Conservation (phyloP, 2,888 invertebrate genomes). For the Drosophila neonasuta region DNA sequence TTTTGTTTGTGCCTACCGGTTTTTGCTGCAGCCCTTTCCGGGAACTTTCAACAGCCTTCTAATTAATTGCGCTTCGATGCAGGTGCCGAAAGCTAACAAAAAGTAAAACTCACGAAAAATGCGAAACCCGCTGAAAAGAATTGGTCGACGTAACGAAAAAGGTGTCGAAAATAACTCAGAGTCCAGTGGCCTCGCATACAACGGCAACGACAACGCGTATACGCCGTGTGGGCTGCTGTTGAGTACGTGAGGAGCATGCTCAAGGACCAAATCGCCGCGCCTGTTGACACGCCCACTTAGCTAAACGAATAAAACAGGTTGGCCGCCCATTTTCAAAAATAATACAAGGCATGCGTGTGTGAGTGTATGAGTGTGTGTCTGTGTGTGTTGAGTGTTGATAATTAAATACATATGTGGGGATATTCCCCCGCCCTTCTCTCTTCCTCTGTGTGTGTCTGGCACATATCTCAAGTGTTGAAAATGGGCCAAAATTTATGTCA, state of each 20-base stretch:
- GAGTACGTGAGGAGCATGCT: constrained; percentile 62
- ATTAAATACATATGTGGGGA: constrained; percentile 35
- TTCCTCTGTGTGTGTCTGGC: constrained; percentile 28
- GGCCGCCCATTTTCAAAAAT: constrained; percentile 43
- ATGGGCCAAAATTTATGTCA: constrained; percentile 57
- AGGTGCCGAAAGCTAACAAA: constrained; percentile 49
- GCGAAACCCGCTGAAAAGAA: constrained; percentile 27
- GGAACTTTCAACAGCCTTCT: constrained; percentile 54
- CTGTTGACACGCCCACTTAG: constrained; percentile 57
- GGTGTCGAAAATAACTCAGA: constrained; percentile 47
- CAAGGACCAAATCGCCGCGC: constrained; percentile 17
- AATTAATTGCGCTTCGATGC: constrained; percentile 65
- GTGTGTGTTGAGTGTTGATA: constrained; percentile 35
- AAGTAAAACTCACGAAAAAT: background rate
- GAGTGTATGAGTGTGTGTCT: background rate
- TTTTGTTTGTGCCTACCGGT: constrained; percentile 19
- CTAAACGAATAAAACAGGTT: constrained; percentile 52
- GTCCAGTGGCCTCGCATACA: constrained; percentile 35
- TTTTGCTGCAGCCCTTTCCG: constrained; percentile 7
- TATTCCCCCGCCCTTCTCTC: background rate
- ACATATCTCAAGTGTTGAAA: constrained; percentile 64
- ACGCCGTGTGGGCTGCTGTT: constrained; percentile 26
- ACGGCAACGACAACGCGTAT: constrained; percentile 8
- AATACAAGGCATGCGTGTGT: constrained; percentile 2
- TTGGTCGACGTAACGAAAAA: constrained; percentile 39